Evolutionary conservation across 1,140 invertebrate genomes (phyloP).

Genomic region (Zaprionus camerounensis): DNA sequence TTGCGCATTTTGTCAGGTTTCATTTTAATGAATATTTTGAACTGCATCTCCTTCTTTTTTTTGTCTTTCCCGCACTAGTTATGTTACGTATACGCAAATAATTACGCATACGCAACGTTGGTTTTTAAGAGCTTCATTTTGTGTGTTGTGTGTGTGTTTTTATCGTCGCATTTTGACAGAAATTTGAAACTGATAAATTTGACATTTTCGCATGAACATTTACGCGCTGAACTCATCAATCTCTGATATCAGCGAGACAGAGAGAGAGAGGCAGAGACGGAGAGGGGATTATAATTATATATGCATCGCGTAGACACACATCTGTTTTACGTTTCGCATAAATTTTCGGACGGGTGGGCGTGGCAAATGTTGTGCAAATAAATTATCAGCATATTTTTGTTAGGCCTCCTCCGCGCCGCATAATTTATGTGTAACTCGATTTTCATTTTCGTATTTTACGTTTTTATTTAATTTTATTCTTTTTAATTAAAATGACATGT

Average conservation of each 20-base stretch:
- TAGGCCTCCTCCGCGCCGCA: constrained; percentile 11
- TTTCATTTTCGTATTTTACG: constrained; percentile 2
- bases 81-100: background rate
- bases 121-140: background rate
- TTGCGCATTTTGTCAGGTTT: background rate
- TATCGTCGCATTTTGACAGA: background rate
- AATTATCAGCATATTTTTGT: constrained; percentile 44
- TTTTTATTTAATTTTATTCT: constrained; percentile 16
- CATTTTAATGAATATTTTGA: background rate
- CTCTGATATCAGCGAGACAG: background rate
- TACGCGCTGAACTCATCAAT: background rate
- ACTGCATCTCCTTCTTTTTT: no score
- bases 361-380: constrained; percentile 49
- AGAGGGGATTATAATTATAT: constrained; percentile 26
- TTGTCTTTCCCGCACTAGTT: no score
- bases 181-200: constrained; percentile 8
- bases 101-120: background rate
- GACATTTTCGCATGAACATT: background rate
- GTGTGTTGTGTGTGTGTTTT: background rate
- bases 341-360: constrained; percentile 10
- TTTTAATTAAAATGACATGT: constrained; percentile 43
- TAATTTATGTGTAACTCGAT: constrained; percentile 38
- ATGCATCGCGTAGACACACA: constrained; percentile 34
- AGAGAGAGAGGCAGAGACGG: background rate
- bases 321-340: constrained; percentile 34